Base-by-base conservation (phyloP, 2,888 invertebrate genomes). In the Sinhomidia bicolor region DNA sequence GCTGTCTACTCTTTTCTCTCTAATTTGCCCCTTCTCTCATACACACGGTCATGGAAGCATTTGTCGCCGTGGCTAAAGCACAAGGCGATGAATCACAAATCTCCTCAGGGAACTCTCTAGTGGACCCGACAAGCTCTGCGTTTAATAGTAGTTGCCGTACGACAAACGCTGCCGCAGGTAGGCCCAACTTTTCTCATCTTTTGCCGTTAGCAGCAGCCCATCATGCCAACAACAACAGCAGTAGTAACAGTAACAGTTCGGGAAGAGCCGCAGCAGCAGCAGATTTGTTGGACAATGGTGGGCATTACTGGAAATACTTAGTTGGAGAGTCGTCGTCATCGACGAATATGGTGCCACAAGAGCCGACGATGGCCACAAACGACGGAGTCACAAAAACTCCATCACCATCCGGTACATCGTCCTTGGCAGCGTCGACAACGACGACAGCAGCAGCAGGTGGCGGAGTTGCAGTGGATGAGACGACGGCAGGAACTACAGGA, bases 261-360 rank as follows among this genome's bases (percentile, higher is more conserved):
- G 10, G 29, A 29, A 17, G 23, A 60, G 51, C 65, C 51, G 84
- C 81, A 84, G 83, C 80, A 89, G 78, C 79, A 76, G 82, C 51
- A 76, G 89, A 86, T 81, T 88, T 90, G 88, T 90, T 91, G 90
- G 90, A 89, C 78, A 89, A 90, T 90, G 78, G 29, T 78, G 91
- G 91, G 57, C 91, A 91, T 89, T 92, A 91, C 90, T 92, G 92
- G 92, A 92, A 92, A 90, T 91, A 91, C 91, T 83, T 92, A 90
- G 91, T 90, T 20, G 92, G 90, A 47, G 90, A 86, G 54, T 76
- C 85, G 79, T 78, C 78, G 74, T 76, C 82, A 14, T 23, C 88
- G 57, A 88, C 86, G 85, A 91, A 86, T 83, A 92, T 92, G 92
- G 92, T 92, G 90, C 92, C 92, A 87, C 91, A 91, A 90, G 92